These are phyloP conservation scores for Clupea harengus DNA, from an alignment of 2,113 vertebrate genomes.

Conservation along the genomic window DNA sequence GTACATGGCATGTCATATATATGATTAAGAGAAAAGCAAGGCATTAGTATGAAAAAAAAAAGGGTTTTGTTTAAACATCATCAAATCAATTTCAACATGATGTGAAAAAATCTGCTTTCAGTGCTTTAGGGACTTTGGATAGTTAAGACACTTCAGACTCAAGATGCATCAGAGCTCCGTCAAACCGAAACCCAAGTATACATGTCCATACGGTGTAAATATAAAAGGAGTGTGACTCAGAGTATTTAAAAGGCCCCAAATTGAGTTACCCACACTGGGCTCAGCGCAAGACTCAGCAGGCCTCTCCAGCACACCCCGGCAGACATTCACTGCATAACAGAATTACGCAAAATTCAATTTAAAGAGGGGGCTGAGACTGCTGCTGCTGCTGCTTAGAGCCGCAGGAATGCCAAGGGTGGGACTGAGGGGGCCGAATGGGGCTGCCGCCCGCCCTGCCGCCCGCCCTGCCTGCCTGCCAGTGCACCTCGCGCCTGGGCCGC, in stretches of 20 bases:
- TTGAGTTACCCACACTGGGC: slow-evolving; percentile 17
- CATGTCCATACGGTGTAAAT: slow-evolving; percentile 16
- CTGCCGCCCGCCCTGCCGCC: neutral
- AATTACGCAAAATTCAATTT: slow-evolving; percentile 50
- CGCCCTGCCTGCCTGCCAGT: neutral
- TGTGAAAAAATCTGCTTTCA: neutral
- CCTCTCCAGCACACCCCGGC: neutral
- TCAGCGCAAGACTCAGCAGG: neutral
- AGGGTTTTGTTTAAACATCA: neutral
- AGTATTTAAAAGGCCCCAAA: slow-evolving; percentile 17
- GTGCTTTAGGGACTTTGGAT: neutral
- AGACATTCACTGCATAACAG: slow-evolving; percentile 11
- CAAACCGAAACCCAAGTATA: slow-evolving; percentile 6
- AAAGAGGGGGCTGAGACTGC: slow-evolving; percentile 30
- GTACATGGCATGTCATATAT: neutral
- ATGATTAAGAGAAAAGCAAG: neutral
- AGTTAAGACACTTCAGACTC: no score
- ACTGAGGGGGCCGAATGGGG: neutral
- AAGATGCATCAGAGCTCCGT: neutral
- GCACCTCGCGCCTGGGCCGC: neutral
- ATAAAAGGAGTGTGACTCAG: slow-evolving; percentile 15
- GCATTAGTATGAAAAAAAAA: slow-evolving; percentile 7
- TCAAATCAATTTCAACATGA: neutral
- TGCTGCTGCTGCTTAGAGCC: slow-evolving; percentile 18
- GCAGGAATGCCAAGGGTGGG: slow-evolving; percentile 31